Conservation (phyloP, 2,888 invertebrate genomes). For the Clivina fossor region DNA sequence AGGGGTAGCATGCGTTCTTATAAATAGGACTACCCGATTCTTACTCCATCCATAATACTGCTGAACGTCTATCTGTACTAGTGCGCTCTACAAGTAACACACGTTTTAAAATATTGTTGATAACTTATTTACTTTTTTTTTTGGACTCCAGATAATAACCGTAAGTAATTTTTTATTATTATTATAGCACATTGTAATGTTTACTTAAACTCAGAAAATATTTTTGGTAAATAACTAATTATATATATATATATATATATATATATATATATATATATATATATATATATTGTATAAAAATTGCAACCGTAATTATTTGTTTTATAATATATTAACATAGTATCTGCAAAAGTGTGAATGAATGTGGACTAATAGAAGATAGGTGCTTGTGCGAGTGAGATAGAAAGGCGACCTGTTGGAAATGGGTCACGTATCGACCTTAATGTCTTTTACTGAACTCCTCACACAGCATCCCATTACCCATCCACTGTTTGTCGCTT, state of each 20-base stretch:
- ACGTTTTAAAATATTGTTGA: no score
- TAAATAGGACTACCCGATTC: constrained; percentile 44
- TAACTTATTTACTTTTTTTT: no score
- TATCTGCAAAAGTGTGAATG: constrained; percentile 16
- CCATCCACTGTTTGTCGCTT: constrained; percentile 17
- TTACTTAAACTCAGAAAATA: no score
- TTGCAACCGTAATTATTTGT: not conserved
- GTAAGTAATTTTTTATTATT: no score
- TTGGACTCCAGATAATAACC: no score
- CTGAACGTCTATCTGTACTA: no score
- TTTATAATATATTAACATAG: not conserved
- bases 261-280: not conserved
- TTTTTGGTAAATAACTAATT: no score
- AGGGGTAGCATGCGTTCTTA: constrained; percentile 45
- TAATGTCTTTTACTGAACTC: constrained; percentile 8
- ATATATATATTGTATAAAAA: not conserved
- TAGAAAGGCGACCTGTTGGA: constrained; percentile 39
- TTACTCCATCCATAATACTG: no score
- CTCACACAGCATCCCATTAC: constrained; percentile 24
- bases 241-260: not conserved
- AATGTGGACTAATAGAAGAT: constrained; percentile 8
- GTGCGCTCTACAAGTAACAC: no score
- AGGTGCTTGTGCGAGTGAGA: constrained; percentile 3
- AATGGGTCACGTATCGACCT: constrained; percentile 40
- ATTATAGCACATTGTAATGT: no score